phyloP scores from a whole-genome alignment of 2,888 invertebrate species.

The Chydorus sphaericus region DNA sequence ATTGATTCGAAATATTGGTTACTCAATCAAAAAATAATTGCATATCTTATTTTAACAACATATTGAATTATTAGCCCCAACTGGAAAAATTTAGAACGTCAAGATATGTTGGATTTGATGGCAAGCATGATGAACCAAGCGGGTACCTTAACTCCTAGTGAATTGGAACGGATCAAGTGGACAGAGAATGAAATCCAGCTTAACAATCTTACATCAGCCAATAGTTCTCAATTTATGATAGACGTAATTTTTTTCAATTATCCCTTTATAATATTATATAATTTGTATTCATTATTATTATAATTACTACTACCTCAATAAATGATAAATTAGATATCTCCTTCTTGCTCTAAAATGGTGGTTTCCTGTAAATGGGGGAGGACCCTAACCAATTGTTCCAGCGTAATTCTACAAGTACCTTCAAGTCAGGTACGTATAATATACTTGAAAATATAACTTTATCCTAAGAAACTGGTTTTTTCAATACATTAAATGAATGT shows the following conservation, averaged over 20 bases:
- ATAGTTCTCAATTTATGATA: not conserved
- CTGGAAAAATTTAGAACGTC: not conserved
- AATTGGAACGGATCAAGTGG: not conserved
- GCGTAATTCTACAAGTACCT: not conserved
- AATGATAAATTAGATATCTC: no score
- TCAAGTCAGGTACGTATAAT: no score
- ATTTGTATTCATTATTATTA: not conserved
- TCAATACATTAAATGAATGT: no score
- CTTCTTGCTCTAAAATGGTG: not conserved
- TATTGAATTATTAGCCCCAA: no score
- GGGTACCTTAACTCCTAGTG: not conserved
- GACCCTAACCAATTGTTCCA: not conserved
- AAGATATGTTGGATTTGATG: not conserved
- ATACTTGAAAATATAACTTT: no score
- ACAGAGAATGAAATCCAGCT: not conserved
- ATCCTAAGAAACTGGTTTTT: no score
- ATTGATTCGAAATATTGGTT: no score
- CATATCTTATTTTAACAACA: not conserved
- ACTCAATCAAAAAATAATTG: not conserved
- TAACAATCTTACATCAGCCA: not conserved
- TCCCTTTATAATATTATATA: not conserved
- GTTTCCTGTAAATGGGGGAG: conserved; percentile 4
- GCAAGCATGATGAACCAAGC: not conserved
- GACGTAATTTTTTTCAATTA: not conserved
- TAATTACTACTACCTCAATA: no score